phyloP scores from a whole-genome alignment of 2,888 invertebrate species.

The Trichopria drosophilae region DNA sequence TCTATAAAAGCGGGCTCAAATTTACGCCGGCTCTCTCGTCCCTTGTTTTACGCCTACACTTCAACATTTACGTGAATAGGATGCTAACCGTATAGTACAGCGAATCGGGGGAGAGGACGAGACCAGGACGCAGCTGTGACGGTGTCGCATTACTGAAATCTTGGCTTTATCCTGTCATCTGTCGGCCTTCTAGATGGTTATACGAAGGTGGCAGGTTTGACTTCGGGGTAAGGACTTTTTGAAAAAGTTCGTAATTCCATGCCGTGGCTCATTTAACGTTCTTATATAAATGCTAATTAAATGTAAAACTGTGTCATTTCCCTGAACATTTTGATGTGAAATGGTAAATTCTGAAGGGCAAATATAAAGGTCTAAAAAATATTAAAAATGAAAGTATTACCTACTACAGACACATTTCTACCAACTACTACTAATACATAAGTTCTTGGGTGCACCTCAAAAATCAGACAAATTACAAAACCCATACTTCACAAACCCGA shows the following conservation, averaged over 20 bases:
- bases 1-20: too few relatives aligned
- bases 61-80: slow-evolving; percentile 8
- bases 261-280: slow-evolving; percentile 32
- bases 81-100: slow-evolving; percentile 15
- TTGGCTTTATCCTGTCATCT: slow-evolving; percentile 38
- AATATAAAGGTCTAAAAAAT: too few relatives aligned
- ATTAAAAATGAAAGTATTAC: too few relatives aligned
- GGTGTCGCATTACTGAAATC: slow-evolving; percentile 46
- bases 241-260: not conserved
- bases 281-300: slow-evolving; percentile 44
- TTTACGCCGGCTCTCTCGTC: not conserved
- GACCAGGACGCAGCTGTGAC: slow-evolving; percentile 41
- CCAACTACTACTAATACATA: too few relatives aligned
- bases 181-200: slow-evolving; percentile 17
- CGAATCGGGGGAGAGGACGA: slow-evolving; percentile 13
- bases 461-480: too few relatives aligned
- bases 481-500: too few relatives aligned
- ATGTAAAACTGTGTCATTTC: too few relatives aligned
- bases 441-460: too few relatives aligned
- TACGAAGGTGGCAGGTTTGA: not conserved
- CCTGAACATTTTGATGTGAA: too few relatives aligned
- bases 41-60: not conserved
- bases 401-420: too few relatives aligned
- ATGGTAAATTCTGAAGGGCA: too few relatives aligned
- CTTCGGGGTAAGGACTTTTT: not conserved